Evolutionary conservation across 2,888 invertebrate species (phyloP), one percentile per base, ranked within the genome.

Genomic region (Furcula furcula): DNA sequence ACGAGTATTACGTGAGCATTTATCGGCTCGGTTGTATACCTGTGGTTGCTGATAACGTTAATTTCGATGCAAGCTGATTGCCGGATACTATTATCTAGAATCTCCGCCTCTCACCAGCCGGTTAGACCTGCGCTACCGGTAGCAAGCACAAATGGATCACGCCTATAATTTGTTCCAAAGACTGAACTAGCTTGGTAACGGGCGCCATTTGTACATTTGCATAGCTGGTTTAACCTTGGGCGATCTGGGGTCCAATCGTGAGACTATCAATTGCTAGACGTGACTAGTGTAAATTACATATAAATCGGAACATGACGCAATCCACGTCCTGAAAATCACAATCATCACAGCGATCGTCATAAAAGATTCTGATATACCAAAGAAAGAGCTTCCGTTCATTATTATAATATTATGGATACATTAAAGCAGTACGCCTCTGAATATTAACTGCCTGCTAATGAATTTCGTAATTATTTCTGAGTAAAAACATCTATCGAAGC

Each of bases 141-240:
- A 37, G 35, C 41, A 31, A 31, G 51, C 49, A 51, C 42, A 50
- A 65, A 59, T 55, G 37, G 49, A 50, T 60, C 45, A 42, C 52
- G 41, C 34, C 53, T 52, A 63, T 66, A 73, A 72, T 70, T 64
- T 26, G 56, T 57, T 57, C 49, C 51, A 42, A 40, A 39, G 54
- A 39, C 43, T 51, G 46, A 46, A 49, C 46, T 51, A 55, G 49
- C 43, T 46, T 50, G 40, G 32, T 51, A 46, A 37, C 38, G 38
- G 40, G 32, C 42, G 34, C 36, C 34, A 40, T 33, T 46, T 36
- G 27, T 45, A 40, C 57, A 66, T 70, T 66, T 61, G 52, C 67
- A 71, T 71, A 65, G 54, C 52, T 40, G 39, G 44, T 40, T 50
- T 49, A 61, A 66, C 69, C 71, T 69, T 68, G 63, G 51, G 47